These are phyloP conservation scores for Chionodraco myersi DNA, from an alignment of 2,113 vertebrate species.

Conservation along the genomic window DNA sequence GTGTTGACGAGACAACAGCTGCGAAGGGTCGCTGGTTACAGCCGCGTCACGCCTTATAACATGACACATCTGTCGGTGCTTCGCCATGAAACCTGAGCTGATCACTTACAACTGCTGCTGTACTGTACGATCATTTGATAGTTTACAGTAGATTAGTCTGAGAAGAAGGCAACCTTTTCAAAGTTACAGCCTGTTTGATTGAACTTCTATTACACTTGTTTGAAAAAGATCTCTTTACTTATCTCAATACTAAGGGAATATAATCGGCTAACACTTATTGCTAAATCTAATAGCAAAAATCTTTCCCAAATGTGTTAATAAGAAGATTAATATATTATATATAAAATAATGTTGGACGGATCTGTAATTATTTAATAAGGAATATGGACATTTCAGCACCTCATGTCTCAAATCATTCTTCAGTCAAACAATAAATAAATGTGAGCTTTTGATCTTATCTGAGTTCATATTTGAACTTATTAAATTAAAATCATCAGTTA, in stretches of 20 bases:
- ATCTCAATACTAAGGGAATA: too few species aligned
- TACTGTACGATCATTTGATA: conserved; percentile 34
- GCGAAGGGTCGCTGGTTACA: conserved; percentile 44
- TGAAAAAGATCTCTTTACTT: too few species aligned
- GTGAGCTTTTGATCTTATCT: conserved; percentile 21
- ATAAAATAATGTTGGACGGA: conserved; percentile 33
- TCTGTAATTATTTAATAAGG: conserved; percentile 34
- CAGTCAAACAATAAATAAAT: conserved; percentile 38
- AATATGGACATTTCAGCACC: conserved; percentile 27
- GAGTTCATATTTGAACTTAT: conserved; percentile 29
- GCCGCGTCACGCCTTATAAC: conserved; percentile 68
- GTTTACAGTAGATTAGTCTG: conserved; percentile 14
- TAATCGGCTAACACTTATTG: too few species aligned
- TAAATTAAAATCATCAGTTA: conserved; percentile 28
- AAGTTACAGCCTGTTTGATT: neutral
- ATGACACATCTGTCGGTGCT: conserved; percentile 73
- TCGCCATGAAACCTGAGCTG: conserved; percentile 60
- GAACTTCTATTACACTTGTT: neutral
- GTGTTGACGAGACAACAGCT: conserved; percentile 75
- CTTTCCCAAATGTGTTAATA: neutral
- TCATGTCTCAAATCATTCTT: conserved; percentile 38
- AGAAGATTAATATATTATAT: too few species aligned
- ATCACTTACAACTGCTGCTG: conserved; percentile 49
- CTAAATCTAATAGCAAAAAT: too few species aligned
- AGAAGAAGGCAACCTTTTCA: neutral